Evolutionary conservation across 2,113 vertebrate species (phyloP).

Genomic region (Pterocles gutturalis): DNA sequence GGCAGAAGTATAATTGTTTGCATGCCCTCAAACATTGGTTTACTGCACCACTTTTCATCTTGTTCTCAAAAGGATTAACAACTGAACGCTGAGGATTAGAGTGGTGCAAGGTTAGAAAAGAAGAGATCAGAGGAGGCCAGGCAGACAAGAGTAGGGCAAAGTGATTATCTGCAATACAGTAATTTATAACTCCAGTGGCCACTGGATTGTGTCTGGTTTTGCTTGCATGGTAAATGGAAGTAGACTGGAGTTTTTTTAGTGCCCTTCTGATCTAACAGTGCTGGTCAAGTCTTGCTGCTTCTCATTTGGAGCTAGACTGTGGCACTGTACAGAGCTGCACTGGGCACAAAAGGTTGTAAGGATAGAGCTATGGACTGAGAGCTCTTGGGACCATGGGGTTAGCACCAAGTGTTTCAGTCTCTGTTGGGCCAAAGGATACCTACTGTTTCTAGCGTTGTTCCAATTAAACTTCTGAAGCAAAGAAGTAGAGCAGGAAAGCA

Average conservation of each 20-base stretch:
- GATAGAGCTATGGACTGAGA: not conserved
- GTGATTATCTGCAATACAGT: not conserved
- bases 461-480: not conserved
- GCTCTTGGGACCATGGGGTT: not conserved
- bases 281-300: not conserved
- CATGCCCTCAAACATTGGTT: conserved; percentile 48
- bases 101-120: conserved; percentile 44
- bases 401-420: not conserved
- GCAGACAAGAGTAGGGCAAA: conserved; percentile 16
- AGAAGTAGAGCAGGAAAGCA: not conserved
- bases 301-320: not conserved
- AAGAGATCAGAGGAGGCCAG: conserved; percentile 21
- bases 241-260: not conserved
- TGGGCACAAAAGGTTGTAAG: not conserved
- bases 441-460: not conserved
- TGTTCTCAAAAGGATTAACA: conserved; percentile 62
- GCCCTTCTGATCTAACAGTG: not conserved
- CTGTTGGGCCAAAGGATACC: not conserved
- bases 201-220: conserved; percentile 19
- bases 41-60: conserved; percentile 56
- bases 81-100: conserved; percentile 31
- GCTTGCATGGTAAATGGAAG: not conserved
- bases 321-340: not conserved
- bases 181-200: not conserved
- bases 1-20: conserved; percentile 57